phyloP scores from a whole-genome alignment of 2,888 invertebrate species.

The Chloromyia formosa region DNA sequence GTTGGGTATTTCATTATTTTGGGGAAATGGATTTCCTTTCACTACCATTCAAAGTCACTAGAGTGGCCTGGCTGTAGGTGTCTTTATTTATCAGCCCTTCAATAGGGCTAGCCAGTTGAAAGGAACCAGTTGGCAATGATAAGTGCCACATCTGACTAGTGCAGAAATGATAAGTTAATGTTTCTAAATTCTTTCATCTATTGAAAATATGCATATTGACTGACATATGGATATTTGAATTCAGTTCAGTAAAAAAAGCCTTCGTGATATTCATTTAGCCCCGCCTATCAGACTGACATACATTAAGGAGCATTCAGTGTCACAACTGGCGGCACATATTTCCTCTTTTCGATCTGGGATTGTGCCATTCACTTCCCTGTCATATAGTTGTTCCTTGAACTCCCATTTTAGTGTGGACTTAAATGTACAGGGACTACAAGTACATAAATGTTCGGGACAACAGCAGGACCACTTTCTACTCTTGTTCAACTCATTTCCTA shows the following conservation, averaged over 20 bases:
- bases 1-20: conserved; percentile 29
- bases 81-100: conserved; percentile 6
- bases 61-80: conserved; percentile 2
- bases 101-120: background rate
- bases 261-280: no score
- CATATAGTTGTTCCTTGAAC: background rate
- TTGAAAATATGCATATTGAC: no score
- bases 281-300: no score
- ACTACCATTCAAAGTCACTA: conserved; percentile 9
- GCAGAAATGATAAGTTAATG: background rate
- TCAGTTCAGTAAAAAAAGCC: no score
- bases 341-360: background rate
- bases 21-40: conserved; percentile 36
- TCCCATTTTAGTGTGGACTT: background rate
- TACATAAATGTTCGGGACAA: background rate
- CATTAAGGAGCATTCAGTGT: no score
- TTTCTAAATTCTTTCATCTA: background rate
- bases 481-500: background rate
- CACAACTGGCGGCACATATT: no score
- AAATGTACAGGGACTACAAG: background rate
- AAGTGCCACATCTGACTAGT: background rate
- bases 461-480: background rate
- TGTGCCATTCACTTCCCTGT: background rate
- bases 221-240: no score
- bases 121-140: background rate